Base-by-base conservation (phyloP, 2,888 invertebrate genomes). In the Tipula unca region DNA sequence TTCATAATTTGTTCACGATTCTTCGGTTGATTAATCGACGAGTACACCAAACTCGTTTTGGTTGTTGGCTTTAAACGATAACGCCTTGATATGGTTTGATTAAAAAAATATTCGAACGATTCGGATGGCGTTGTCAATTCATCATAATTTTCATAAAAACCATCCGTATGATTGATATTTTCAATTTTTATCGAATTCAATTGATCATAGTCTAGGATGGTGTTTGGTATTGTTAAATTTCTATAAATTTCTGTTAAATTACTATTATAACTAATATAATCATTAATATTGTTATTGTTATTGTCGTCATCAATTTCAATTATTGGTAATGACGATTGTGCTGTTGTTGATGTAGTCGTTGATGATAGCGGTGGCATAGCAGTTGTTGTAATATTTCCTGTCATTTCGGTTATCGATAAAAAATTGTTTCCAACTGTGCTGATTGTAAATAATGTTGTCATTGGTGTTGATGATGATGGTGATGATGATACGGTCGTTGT, bases 101-200 rank as follows among this genome's bases (percentile, higher is more conserved):
- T 48, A 48, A 17, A 32, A 32, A 32, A 32, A 17, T 3, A 5
- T 8, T 69, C 69, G 25, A 25, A 17, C 17, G 48, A 17, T n/a
- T 48, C 48, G 3, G 32, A 32, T 32, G 32, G 5, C 6, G 69
- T 25, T 20, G 25, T 6, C 69, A 69, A 25, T 17, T 69, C 69
- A 69, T 69, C 69, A 10, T 69, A 69, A 25, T 25, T 69, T 25
- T 69, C 69, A 3, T 69, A 69, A 25, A 25, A 8, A 0, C 20
- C 69, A 25, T 69, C 69, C 69, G 69, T 10, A 69, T 25, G 69
- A 69, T 69, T 69, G 20, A 69, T 25, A 25, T 69, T 69, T 10
- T 83, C 83, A 1, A 83, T 83, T 83, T 29, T 83, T 17, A 83
- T 83, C 83, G 83, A 83, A 32, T 83, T 83, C 83, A 83, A 35